phyloP scores from a whole-genome alignment of 2,113 vertebrate species.

The Petaurus breviceps region DNA sequence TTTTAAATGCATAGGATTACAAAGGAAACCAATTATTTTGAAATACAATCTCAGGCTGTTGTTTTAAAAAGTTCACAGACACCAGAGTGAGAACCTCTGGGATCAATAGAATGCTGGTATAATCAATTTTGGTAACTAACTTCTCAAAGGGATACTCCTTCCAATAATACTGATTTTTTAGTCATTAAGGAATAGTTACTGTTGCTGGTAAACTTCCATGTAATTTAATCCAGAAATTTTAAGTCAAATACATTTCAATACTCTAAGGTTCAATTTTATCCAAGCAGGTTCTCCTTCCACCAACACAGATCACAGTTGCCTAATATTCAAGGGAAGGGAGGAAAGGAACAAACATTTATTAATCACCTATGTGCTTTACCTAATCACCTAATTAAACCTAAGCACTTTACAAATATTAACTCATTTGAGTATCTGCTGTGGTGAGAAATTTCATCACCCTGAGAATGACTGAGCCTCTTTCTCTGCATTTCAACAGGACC shows the following conservation, averaged over 20 bases:
- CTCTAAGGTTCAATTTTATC: not conserved
- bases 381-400: not conserved
- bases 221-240: not conserved
- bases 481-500: not conserved
- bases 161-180: not conserved
- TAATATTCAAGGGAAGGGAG: not conserved
- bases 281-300: not conserved
- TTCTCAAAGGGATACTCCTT: not conserved
- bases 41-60: too few species aligned
- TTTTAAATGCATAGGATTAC: not conserved
- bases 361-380: not conserved
- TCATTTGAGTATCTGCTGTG: not conserved
- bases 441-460: not conserved
- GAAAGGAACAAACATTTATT: not conserved
- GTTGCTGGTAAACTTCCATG: not conserved
- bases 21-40: not conserved
- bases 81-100: not conserved
- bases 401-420: not conserved
- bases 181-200: not conserved
- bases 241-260: not conserved
- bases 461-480: not conserved
- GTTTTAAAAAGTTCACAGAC: not conserved
- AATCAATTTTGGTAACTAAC: not conserved
- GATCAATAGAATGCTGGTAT: not conserved
- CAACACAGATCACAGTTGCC: too few species aligned